Evolutionary conservation across 2,888 invertebrate genomes (phyloP), one percentile per base, ranked within the genome.

Genomic region (Cryptops parisi): DNA sequence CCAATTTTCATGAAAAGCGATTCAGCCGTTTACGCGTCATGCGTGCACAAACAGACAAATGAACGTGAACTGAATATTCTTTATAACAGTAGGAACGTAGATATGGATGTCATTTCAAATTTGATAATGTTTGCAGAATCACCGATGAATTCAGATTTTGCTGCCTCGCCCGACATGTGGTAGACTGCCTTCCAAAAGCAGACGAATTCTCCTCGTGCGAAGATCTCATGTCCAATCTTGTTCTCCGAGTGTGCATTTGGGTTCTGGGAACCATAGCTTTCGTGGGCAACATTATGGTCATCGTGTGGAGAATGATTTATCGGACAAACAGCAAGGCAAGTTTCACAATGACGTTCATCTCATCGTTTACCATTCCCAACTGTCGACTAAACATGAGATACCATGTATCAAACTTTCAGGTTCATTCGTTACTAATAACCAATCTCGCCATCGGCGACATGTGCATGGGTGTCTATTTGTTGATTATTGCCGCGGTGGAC

Each of bases 371-470:
- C 40, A 40, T 21, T 40, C 21, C 17, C 5, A 9, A 40, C 21
- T 17, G 21, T 40, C 40, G 40, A 40, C 9, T 40, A 40, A 4
- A 40, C 2, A 4, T 5, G 3, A 17, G 2, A 40, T 40, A 17
- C n/a, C n/a, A n/a, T n/a, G n/a, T n/a, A n/a, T n/a, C n/a, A n/a
- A n/a, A n/a, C 19, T 38, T 40, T 25, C 60, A 67, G 72, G 71
- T 73, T 2, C 73, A 74, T 61, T 72, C 69, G 5, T 68, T 69
- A 56, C 63, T 69, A 44, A 69, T 69, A 44, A 65, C 67, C 23
- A 69, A 69, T 59, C 60, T 69, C 44, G 69, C 68, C 1, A 55
- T 68, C 23, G 68, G 68, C 3, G 69, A 69, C 57, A 61, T 69
- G 15, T 59, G 69, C 52, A 69, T 69, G 69, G 68, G 69, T 15